Evolutionary conservation across 2,888 invertebrate species (phyloP).

Genomic region (Hirtodrosophila confusa): DNA sequence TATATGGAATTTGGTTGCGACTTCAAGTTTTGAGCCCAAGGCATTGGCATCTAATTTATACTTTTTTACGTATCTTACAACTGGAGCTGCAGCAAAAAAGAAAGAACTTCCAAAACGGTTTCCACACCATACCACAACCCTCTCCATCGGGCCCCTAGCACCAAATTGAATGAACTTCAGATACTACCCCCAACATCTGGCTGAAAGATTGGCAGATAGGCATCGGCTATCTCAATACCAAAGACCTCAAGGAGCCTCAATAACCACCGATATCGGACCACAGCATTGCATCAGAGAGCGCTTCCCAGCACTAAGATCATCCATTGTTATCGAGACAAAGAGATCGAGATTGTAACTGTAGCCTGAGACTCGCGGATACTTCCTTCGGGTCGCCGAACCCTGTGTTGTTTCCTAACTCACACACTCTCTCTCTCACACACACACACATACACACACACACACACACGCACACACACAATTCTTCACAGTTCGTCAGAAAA

Average conservation of each 20-base stretch:
- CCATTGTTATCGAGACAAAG: constrained; percentile 40
- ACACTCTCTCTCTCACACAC: not conserved
- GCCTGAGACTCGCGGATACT: not conserved
- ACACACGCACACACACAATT: constrained; percentile 1
- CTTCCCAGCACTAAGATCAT: constrained; percentile 26
- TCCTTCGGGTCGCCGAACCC: constrained; percentile 2
- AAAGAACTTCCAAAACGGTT: constrained; percentile 59
- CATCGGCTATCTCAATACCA: constrained; percentile 4
- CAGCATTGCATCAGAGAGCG: constrained; percentile 50
- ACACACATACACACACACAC: constrained; percentile 1
- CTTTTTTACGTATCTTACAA: constrained; percentile 54
- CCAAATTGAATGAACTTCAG: constrained; percentile 7
- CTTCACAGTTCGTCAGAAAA: constrained; percentile 28
- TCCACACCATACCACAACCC: constrained; percentile 41
- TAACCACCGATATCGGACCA: constrained; percentile 66
- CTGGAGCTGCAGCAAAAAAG: constrained; percentile 31
- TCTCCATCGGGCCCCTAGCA: not conserved
- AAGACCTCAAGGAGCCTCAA: constrained; percentile 42
- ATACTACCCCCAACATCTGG: constrained; percentile 6
- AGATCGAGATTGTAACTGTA: not conserved
- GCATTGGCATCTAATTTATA: constrained; percentile 38
- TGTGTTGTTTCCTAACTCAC: not conserved
- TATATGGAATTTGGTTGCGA: not conserved
- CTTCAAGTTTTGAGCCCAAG: not conserved
- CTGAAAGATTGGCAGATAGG: constrained; percentile 1